Percentiles rank a stretch among this genome's conserved stretches.
Conservation (phyloP, 2,888 invertebrate species). For the Tanytarsus gracilentus region DNA sequence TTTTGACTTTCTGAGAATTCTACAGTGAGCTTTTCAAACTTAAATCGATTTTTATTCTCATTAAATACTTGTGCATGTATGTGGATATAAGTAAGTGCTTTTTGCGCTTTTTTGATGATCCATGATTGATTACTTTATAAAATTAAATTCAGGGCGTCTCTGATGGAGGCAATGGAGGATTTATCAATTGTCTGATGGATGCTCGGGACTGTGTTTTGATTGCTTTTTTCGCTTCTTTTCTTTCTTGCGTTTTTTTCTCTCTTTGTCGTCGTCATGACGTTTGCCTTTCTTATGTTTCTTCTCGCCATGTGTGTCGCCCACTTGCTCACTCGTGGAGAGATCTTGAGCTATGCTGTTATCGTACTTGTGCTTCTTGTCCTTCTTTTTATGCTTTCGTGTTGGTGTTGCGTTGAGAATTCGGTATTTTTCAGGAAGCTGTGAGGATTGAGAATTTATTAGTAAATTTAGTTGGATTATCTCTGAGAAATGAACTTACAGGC, state of each 20-base stretch:
- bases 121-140: too few species aligned
- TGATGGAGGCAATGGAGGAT: too few species aligned
- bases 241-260: conserved; percentile 87
- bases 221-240: conserved; percentile 93
- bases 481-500: conserved; percentile 29
- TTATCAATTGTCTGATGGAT: conserved; percentile 50
- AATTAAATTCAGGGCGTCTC: not conserved
- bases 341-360: conserved; percentile 29
- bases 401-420: conserved; percentile 85
- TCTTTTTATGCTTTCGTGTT: conserved; percentile 88
- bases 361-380: conserved; percentile 90
- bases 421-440: conserved; percentile 85
- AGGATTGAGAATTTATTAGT: conserved; percentile 32
- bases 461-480: not conserved
- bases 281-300: conserved; percentile 94
- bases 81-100: too few species aligned
- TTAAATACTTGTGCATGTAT: too few species aligned
- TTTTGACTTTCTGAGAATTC: too few species aligned
- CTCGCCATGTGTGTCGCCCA: conserved; percentile 58
- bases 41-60: too few species aligned
- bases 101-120: too few species aligned
- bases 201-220: conserved; percentile 77
- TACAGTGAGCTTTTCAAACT: too few species aligned
- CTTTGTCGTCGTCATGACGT: conserved; percentile 86
- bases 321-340: conserved; percentile 11